Base-by-base conservation (phyloP, 1,140 invertebrate species). In the Pseudomyrmex gracilis region DNA sequence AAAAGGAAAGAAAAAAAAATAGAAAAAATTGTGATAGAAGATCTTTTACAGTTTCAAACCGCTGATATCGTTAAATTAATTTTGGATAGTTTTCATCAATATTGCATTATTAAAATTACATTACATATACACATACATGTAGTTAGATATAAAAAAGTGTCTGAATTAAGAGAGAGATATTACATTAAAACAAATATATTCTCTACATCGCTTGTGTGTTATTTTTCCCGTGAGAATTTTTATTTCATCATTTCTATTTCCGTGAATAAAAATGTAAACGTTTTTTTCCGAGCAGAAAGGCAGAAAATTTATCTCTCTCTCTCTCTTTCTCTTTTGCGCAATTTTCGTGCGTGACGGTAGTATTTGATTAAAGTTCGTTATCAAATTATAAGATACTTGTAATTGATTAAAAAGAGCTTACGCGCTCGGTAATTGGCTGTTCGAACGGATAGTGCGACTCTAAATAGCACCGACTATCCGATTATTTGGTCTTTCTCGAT, bases 401-500 rank as follows among this genome's bases (percentile, higher is more conserved):
- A 45, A 80, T 70, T 47, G 53, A 58, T 80, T 60, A 80, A 45
- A 9, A 68, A 43, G n/a, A 70, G 20, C 64, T 78, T 70, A 71
- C 43, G 43, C 15, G 49, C n/a, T 13, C 34, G 34, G 76, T 13
- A 51, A 76, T 76, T 60, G 73, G 45, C 5, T 17, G 34, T 43
- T 13, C 43, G 10, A 20, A 20, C 43, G 3, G 51, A 24, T 68
- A 78, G 24, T 47, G 22, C 51, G 7, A 47, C 1, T 34, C 51
- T 7, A n/a, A n/a, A 80, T 80, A 71, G 71, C 60, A 60, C 53
- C 43, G n/a, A 17, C 15, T 78, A 78, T 70, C n/a, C 63, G 64
- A 78, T 58, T 78, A 78, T 78, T 70, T 78, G 34, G 51, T 57
- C 34, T 78, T 8, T 24, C 43, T 78, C 76, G 76, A 70, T 78